These are phyloP conservation scores for Ceyx margarethae DNA, from an alignment of 2,113 vertebrate genomes.

Conservation along the genomic window DNA sequence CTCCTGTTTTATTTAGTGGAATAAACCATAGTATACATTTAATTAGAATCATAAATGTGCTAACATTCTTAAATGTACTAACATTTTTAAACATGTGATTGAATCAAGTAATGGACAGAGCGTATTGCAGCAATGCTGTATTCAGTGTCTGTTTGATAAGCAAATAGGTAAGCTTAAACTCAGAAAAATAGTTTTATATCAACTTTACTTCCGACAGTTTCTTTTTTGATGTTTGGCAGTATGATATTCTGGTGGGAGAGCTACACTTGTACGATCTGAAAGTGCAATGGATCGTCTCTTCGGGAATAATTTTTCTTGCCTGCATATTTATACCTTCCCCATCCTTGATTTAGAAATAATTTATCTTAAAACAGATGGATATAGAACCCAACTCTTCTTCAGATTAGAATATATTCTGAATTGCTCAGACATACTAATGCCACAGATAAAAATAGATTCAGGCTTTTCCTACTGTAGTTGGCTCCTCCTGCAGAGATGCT, in stretches of 20 bases:
- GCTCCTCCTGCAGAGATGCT: neutral
- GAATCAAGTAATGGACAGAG: slow-evolving; percentile 19
- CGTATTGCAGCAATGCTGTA: neutral
- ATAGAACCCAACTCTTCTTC: neutral
- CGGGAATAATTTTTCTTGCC: neutral
- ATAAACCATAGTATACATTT: neutral
- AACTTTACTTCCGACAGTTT: neutral
- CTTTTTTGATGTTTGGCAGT: neutral
- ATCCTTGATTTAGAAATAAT: neutral
- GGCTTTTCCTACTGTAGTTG: neutral
- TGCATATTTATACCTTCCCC: neutral
- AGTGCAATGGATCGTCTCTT: neutral
- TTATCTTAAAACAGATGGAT: neutral
- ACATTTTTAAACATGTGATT: slow-evolving; percentile 28
- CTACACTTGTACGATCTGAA: neutral
- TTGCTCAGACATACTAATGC: neutral
- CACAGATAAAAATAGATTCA: neutral
- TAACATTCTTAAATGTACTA: slow-evolving; percentile 18
- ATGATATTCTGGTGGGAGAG: neutral
- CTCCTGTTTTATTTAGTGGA: neutral
- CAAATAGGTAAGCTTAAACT: neutral
- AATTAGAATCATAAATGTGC: slow-evolving; percentile 22
- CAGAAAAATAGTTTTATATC: neutral
- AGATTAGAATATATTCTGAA: neutral
- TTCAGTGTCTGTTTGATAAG: slow-evolving; percentile 17